These are phyloP conservation scores for Scytalopus superciliaris DNA, from an alignment of 2,113 vertebrate species.

Conservation along the genomic window DNA sequence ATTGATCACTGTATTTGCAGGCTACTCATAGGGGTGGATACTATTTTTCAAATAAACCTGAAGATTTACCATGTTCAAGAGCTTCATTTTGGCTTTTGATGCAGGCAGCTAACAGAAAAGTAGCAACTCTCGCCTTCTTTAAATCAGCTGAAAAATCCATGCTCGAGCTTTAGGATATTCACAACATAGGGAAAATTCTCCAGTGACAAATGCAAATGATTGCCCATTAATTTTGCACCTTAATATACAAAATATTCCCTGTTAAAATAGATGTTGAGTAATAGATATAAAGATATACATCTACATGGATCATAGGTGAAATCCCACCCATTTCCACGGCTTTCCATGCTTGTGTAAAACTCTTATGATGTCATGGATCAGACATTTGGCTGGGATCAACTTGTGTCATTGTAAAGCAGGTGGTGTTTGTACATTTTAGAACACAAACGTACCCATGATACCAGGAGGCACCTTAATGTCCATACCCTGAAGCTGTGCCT, in stretches of 20 bases:
- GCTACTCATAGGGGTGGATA: neutral
- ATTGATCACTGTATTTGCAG: neutral
- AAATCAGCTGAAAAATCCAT: neutral
- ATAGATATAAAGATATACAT: neutral
- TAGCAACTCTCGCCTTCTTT: neutral
- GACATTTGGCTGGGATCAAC: neutral
- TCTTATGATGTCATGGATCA: neutral
- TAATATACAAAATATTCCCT: neutral
- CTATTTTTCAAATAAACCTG: neutral
- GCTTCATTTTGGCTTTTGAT: neutral
- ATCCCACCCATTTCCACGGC: neutral
- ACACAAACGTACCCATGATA: rapidly evolving
- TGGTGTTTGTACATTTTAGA: neutral
- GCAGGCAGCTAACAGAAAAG: neutral
- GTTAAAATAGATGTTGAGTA: neutral
- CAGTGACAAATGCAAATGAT: neutral
- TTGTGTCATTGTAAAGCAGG: neutral
- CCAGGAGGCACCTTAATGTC: neutral
- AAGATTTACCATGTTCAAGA: neutral
- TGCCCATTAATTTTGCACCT: neutral
- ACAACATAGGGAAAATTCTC: neutral
- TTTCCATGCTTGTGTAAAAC: neutral
- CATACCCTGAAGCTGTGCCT: neutral
- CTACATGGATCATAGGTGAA: neutral
- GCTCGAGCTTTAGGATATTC: neutral